These are phyloP conservation scores for Spermophilus dauricus DNA, from an alignment of 2,113 vertebrate species.

Conservation along the genomic window DNA sequence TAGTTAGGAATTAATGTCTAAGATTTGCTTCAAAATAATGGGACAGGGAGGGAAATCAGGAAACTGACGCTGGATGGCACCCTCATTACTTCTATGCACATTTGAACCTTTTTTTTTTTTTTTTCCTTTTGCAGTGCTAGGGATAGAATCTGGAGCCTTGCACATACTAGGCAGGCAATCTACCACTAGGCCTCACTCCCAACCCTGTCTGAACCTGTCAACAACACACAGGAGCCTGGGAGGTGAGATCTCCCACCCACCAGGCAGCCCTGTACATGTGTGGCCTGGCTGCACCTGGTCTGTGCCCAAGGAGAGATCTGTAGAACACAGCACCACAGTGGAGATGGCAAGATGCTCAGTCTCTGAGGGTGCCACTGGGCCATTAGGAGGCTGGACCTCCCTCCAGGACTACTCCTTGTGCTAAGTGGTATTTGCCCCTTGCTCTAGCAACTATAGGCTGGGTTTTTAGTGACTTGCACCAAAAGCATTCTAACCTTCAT, in stretches of 20 bases:
- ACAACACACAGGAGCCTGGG: neutral
- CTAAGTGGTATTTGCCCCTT: neutral
- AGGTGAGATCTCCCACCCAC: neutral
- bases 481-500: neutral
- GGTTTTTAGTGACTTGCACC: neutral
- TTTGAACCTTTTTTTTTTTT: neutral
- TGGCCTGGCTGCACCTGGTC: no score
- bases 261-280: accelerated
- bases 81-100: neutral
- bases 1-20: neutral
- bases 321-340: neutral
- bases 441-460: neutral
- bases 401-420: neutral
- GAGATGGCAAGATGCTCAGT: neutral
- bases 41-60: neutral
- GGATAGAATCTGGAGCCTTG: no score
- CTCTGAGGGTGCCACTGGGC: neutral
- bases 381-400: neutral
- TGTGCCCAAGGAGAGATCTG: neutral
- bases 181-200: no score
- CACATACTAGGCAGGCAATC: no score
- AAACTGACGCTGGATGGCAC: neutral
- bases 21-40: slow-evolving; percentile 18
- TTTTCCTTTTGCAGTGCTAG: no score
- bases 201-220: no score